Evolutionary conservation across 2,113 vertebrate genomes (phyloP).

Genomic region (Montifringilla adamsi): DNA sequence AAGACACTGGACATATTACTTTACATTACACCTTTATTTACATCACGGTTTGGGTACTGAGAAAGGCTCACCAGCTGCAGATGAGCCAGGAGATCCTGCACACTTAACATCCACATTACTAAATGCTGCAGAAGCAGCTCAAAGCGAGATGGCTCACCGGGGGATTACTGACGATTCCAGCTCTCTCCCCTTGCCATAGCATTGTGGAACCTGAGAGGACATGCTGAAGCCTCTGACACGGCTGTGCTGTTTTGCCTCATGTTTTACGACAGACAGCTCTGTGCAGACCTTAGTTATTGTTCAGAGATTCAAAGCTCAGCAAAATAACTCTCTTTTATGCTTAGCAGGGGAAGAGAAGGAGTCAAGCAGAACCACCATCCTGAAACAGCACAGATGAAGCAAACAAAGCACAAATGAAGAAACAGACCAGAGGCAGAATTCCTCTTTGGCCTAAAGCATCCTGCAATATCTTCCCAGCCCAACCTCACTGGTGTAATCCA

Average conservation of each 20-base stretch:
- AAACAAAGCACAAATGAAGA: not conserved
- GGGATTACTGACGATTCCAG: not conserved
- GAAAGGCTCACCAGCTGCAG: not conserved
- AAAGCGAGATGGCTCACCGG: not conserved
- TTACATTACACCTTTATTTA: not conserved
- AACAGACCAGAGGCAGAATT: not conserved
- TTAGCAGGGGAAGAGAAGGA: not conserved
- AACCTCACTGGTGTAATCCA: not conserved
- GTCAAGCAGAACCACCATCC: not conserved
- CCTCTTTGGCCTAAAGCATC: not conserved
- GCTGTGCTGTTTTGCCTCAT: not conserved
- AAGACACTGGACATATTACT: not conserved
- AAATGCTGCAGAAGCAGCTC: not conserved
- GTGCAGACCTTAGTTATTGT: not conserved
- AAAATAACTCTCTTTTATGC: not conserved
- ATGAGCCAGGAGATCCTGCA: not conserved
- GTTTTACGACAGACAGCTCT: not conserved
- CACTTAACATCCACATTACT: not conserved
- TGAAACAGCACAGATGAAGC: not conserved
- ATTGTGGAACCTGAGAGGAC: not conserved
- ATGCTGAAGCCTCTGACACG: not conserved
- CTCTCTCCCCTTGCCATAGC: not conserved
- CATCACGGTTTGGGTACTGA: not conserved
- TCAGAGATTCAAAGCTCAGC: not conserved
- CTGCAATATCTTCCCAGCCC: not conserved